Conservation (phyloP, 2,797 vertebrate species). For the Lycodopsis pacificus region DNA sequence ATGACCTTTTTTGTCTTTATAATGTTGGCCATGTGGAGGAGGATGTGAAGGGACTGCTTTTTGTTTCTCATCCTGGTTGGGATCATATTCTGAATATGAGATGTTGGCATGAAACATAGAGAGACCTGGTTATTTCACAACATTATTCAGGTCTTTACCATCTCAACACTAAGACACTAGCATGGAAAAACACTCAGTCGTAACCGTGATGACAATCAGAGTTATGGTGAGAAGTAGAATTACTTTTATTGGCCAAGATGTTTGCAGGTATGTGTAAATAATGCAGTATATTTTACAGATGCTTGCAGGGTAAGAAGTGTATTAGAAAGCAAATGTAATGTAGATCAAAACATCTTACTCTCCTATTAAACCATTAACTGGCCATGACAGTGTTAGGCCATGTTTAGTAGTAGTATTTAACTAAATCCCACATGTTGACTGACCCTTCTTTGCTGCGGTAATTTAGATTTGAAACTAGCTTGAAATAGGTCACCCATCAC, state of each 20-base stretch:
- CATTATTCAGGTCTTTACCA: background rate
- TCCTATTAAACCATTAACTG: background rate
- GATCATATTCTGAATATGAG: background rate
- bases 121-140: background rate
- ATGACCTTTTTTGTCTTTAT: background rate
- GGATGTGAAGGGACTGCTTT: background rate
- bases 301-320: background rate
- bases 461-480: no score
- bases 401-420: background rate
- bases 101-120: background rate
- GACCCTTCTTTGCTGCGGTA: no score
- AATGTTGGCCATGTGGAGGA: background rate
- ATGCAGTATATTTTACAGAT: background rate
- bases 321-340: no score
- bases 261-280: background rate
- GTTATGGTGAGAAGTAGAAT: background rate
- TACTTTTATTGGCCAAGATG: background rate
- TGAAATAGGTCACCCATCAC: background rate
- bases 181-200: background rate
- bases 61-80: no score
- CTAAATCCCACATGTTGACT: background rate
- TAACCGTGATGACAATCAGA: background rate
- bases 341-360: no score
- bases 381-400: background rate
- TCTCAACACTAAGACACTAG: background rate